Conservation (phyloP, 2,888 invertebrate genomes). For the Sericinus montela region DNA sequence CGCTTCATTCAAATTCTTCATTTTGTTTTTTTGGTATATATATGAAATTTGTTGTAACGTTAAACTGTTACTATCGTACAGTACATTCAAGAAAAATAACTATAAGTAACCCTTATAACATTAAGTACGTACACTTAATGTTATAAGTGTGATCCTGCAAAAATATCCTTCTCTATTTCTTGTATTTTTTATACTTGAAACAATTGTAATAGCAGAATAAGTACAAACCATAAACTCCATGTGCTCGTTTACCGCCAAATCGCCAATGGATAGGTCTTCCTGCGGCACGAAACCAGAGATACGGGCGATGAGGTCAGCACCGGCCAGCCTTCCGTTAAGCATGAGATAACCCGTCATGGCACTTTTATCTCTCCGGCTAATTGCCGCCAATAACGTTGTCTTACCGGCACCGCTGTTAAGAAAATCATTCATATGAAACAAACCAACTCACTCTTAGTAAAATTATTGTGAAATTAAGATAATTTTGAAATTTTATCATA, state of each 20-base stretch:
- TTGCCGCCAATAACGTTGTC: slow-evolving; percentile 85
- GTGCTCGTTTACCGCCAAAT: slow-evolving; percentile 89
- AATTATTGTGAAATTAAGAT: neutral
- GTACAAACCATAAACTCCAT: slow-evolving; percentile 89
- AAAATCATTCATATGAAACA: slow-evolving; percentile 5
- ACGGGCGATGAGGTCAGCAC: slow-evolving; percentile 82
- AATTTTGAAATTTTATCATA: neutral
- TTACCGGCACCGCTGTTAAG: slow-evolving; percentile 85
- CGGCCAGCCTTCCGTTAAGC: slow-evolving; percentile 83
- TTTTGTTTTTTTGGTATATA: too few species aligned
- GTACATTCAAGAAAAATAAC: too few species aligned
- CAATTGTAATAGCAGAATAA: too few species aligned
- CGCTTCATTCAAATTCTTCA: too few species aligned
- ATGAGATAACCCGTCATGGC: slow-evolving; percentile 83
- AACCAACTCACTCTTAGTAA: neutral
- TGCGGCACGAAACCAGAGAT: slow-evolving; percentile 93
- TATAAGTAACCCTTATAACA: too few species aligned
- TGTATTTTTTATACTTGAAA: too few species aligned
- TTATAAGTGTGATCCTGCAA: too few species aligned
- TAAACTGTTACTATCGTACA: too few species aligned
- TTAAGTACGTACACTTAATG: too few species aligned
- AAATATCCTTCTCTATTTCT: too few species aligned
- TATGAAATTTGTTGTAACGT: too few species aligned
- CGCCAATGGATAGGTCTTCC: slow-evolving; percentile 88
- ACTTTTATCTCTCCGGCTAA: slow-evolving; percentile 85